phyloP scores from a whole-genome alignment of 2,113 vertebrate genomes.

The Tringa solitaria region DNA sequence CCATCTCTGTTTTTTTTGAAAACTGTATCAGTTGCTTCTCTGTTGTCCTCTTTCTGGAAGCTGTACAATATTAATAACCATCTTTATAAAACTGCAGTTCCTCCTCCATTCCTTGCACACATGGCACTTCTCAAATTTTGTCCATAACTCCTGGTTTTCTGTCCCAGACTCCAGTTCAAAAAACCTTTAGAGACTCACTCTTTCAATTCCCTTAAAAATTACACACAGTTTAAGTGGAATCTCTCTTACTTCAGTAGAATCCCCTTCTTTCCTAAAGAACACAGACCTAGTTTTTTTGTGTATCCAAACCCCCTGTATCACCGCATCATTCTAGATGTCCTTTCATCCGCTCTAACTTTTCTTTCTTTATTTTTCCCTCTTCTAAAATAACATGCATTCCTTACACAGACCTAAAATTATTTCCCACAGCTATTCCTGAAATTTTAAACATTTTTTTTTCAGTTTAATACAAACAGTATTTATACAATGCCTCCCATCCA shows the following conservation, averaged over 20 bases:
- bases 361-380: conserved; percentile 33
- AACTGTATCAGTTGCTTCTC: background rate
- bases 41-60: background rate
- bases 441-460: conserved; percentile 11
- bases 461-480: conserved; percentile 35
- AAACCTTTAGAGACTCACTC: background rate
- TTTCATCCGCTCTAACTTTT: background rate
- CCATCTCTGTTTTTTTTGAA: background rate
- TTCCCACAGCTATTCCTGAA: conserved; percentile 42
- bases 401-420: conserved; percentile 5
- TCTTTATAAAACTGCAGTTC: background rate
- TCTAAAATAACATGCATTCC: conserved; percentile 26
- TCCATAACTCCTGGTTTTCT: background rate
- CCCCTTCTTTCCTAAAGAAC: background rate
- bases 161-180: background rate
- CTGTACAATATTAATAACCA: background rate
- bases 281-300: background rate
- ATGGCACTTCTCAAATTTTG: background rate
- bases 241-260: background rate
- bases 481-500: background rate
- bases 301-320: background rate
- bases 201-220: background rate
- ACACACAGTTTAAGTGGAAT: background rate
- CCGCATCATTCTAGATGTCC: background rate
- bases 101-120: background rate